Evolutionary conservation across 2,113 vertebrate species (phyloP).

Genomic region (Antechinus stuartii): DNA sequence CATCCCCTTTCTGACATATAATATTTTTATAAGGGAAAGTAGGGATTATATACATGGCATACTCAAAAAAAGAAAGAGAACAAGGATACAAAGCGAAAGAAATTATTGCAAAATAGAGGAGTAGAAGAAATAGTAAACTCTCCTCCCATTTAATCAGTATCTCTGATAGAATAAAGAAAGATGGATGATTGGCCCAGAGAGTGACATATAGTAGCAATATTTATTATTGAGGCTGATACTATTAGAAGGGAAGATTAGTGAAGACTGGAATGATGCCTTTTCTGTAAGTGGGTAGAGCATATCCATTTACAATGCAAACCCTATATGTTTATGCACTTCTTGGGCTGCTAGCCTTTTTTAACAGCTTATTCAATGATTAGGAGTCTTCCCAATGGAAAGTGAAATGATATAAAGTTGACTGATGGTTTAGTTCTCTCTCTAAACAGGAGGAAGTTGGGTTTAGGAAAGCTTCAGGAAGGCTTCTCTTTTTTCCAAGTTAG

Average conservation of each 20-base stretch:
- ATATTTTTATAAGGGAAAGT: conserved; percentile 74
- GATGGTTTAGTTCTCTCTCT: not conserved
- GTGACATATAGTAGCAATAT: not conserved
- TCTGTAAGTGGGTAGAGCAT: not conserved
- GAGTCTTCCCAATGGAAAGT: not conserved
- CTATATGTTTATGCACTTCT: not conserved
- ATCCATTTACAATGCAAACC: not conserved
- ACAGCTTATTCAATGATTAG: conserved; percentile 4
- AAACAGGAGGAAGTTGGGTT: not conserved
- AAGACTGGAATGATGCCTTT: not conserved
- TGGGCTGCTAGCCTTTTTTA: conserved; percentile 5
- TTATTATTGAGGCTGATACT: not conserved
- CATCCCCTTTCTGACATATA: conserved; percentile 74
- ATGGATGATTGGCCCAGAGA: not conserved
- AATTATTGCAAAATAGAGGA: conserved; percentile 75
- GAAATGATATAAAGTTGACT: conserved; percentile 7
- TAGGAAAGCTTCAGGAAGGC: not conserved
- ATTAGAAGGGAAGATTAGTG: not conserved
- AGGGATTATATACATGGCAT: conserved; percentile 57
- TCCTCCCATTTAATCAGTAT: not conserved
- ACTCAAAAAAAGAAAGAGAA: conserved; percentile 35
- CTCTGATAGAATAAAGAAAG: not conserved
- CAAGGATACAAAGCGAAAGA: conserved; percentile 10
- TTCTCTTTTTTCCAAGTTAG: not conserved
- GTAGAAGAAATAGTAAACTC: conserved; percentile 28